A percentile compares a stretch with the other conserved stretches of the same genome.
These are phyloP conservation scores for Acrocyrtus sp. DNA, from an alignment of 2,888 invertebrate species.

Conservation along the genomic window DNA sequence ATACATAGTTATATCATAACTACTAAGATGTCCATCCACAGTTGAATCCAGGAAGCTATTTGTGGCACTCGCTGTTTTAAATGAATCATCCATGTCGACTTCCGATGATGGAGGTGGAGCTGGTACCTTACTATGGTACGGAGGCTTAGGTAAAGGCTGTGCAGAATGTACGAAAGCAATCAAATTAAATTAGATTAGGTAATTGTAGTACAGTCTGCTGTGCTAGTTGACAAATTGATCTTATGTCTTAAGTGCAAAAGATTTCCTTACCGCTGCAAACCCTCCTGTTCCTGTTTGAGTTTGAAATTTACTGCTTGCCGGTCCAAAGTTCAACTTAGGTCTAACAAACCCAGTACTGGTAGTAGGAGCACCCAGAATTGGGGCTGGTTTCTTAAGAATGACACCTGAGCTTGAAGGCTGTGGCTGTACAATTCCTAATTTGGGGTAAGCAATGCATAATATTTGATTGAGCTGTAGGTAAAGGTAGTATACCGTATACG, in stretches of 20 bases:
- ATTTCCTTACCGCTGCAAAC: constrained; percentile 5
- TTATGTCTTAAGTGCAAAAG: too few species aligned
- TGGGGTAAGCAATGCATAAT: too few species aligned
- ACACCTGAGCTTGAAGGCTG: background rate
- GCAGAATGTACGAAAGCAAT: background rate
- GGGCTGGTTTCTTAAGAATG: constrained; percentile 16
- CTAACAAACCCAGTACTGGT: constrained; percentile 5
- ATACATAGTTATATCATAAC: constrained; percentile 58
- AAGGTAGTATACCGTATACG: too few species aligned
- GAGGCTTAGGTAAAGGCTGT: constrained; percentile 16
- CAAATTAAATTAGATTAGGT: too few species aligned
- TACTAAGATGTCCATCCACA: constrained; percentile 39
- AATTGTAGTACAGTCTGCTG: too few species aligned
- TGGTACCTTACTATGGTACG: constrained; percentile 8
- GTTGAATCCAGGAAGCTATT: constrained; percentile 50
- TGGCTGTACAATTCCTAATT: background rate
- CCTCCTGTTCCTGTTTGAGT: background rate
- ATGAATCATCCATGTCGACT: constrained; percentile 33
- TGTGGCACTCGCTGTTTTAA: constrained; percentile 19
- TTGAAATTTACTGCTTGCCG: too few species aligned
- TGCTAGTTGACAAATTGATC: too few species aligned
- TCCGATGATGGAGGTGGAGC: background rate
- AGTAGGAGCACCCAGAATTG: constrained; percentile 7
- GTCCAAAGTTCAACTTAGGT: constrained; percentile 23
- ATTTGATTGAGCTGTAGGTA: too few species aligned